Evolutionary conservation across 2,888 invertebrate species (phyloP).

Genomic region (Villa cingulata): DNA sequence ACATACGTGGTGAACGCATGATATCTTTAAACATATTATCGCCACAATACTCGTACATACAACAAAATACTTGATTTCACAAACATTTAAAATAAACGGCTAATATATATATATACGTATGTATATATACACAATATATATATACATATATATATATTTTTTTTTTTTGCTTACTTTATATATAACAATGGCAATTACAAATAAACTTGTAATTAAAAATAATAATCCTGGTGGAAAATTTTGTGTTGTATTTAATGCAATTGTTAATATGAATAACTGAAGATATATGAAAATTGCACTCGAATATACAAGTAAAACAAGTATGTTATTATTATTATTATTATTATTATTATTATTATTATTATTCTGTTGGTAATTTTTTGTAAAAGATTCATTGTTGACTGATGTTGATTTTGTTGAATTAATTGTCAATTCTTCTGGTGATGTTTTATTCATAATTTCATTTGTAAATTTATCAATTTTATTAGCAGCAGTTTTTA

Average conservation of each 20-base stretch:
- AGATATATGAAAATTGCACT: conserved; percentile 12
- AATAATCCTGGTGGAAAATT: conserved; percentile 13
- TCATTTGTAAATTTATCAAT: neutral
- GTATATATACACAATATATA: neutral
- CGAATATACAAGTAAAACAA: conserved; percentile 9
- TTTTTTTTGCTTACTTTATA: conserved; percentile 11
- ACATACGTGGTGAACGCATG: too few relatives aligned
- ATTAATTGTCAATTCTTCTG: too few relatives aligned
- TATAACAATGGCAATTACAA: conserved; percentile 12
- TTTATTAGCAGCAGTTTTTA: too few relatives aligned
- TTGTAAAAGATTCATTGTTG: neutral
- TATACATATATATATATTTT: neutral
- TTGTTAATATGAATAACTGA: conserved; percentile 11
- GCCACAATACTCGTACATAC: neutral
- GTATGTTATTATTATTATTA: neutral
- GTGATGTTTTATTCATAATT: neutral
- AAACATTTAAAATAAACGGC: too few relatives aligned
- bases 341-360: neutral
- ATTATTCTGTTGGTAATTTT: neutral
- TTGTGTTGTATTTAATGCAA: conserved; percentile 11
- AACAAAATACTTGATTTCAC: neutral
- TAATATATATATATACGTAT: neutral
- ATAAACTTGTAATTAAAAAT: conserved; percentile 14
- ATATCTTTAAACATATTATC: too few relatives aligned
- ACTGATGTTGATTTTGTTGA: too few relatives aligned